Percentiles rank a stretch among this genome's conserved stretches.
Conservation (phyloP, 1,140 invertebrate species). For the Plutomurus gul region DNA sequence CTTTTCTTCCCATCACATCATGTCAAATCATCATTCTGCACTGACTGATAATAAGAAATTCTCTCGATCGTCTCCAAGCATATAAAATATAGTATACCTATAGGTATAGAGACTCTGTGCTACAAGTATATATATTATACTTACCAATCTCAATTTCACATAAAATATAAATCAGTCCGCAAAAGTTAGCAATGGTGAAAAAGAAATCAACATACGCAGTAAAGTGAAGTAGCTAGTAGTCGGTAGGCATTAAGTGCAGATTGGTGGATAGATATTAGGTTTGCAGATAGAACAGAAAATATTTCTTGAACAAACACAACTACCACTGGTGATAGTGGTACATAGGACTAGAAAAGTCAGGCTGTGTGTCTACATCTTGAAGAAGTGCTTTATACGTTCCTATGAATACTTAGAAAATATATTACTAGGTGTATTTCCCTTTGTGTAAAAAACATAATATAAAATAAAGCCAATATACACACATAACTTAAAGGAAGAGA, state of each 20-base stretch:
- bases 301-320: background rate
- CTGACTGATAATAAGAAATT: conserved; percentile 19
- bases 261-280: too few species aligned
- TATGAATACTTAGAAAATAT: conserved; percentile 25
- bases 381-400: background rate
- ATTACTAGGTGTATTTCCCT: background rate
- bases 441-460: conserved; percentile 20
- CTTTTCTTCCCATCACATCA: background rate
- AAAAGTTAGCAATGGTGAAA: background rate
- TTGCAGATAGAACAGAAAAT: too few species aligned
- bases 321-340: background rate
- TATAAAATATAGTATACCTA: too few species aligned
- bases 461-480: conserved; percentile 24
- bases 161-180: conserved; percentile 22
- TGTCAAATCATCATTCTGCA: conserved; percentile 12
- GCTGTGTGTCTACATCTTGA: background rate
- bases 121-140: too few species aligned
- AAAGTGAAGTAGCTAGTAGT: background rate
- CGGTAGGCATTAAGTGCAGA: background rate
- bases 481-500: conserved; percentile 24
- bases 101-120: too few species aligned
- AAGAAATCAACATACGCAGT: background rate
- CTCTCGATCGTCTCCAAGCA: background rate
- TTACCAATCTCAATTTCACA: conserved; percentile 21
- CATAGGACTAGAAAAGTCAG: background rate